Conservation (phyloP, 2,888 invertebrate species). For the Melanargia galathea region DNA sequence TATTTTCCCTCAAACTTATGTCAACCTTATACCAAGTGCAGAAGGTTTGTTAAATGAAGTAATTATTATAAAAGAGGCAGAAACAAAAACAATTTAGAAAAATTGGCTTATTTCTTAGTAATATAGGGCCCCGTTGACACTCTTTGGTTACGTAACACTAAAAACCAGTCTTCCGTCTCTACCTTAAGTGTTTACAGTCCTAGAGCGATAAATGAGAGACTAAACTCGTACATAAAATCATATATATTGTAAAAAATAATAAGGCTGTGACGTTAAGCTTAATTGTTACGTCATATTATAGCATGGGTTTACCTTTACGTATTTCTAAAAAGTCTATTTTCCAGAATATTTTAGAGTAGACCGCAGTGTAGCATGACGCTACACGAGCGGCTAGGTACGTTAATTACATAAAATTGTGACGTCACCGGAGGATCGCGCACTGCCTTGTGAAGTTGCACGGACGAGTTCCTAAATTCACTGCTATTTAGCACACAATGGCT, state of each 20-base stretch:
- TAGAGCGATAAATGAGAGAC: background rate
- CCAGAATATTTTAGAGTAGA: constrained; percentile 21
- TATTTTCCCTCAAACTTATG: no score
- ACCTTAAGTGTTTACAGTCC: no score
- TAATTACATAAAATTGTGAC: constrained; percentile 75
- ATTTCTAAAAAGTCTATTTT: constrained; percentile 16
- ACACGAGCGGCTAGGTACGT: constrained; percentile 50
- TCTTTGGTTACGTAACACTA: no score
- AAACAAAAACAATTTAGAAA: no score
- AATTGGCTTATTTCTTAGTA: no score
- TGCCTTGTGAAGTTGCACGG: constrained; percentile 55
- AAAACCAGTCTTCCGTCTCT: no score
- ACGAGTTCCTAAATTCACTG: constrained; percentile 57
- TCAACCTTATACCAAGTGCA: no score
- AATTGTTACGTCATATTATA: background rate
- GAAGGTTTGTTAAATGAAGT: no score
- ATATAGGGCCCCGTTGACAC: no score
- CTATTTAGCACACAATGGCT: constrained; percentile 48
- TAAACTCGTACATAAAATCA: background rate
- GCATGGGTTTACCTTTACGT: background rate
- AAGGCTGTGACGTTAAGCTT: background rate
- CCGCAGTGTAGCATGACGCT: constrained; percentile 50
- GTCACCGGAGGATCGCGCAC: constrained; percentile 57
- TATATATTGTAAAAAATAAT: background rate
- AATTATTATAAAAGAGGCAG: no score